Conservation (phyloP, 2,888 invertebrate genomes). For the Caenorhabditis doughertyi region DNA sequence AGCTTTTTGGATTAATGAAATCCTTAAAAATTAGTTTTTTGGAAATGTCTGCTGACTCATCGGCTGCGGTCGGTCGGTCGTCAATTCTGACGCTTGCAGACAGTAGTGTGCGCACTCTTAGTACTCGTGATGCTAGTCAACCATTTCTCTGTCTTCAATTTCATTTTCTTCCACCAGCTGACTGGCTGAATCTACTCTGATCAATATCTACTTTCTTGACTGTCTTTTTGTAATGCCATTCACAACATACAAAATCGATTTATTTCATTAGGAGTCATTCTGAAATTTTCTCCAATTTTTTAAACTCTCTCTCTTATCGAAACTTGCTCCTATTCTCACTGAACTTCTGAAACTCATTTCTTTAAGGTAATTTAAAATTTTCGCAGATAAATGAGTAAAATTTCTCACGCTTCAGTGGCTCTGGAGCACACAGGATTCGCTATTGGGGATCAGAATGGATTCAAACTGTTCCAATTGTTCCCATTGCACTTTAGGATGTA, state of each 20-base stretch:
- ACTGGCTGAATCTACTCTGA: constrained; percentile 26
- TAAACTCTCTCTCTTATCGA: no score
- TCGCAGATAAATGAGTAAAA: constrained; percentile 3
- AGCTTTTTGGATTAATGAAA: not conserved
- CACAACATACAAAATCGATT: not conserved
- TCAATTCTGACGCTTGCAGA: constrained; percentile 27
- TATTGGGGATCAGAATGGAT: not conserved
- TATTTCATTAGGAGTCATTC: not conserved
- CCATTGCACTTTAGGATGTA: constrained; percentile 13
- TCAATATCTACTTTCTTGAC: constrained; percentile 19
- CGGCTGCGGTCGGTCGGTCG: constrained; percentile 8
- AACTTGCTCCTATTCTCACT: no score
- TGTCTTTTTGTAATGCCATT: not conserved
- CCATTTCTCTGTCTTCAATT: constrained; percentile 21
- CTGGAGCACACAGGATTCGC: constrained; percentile 19
- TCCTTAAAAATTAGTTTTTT: not conserved
- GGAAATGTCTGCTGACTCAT: constrained; percentile 26
- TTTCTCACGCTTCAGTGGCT: constrained; percentile 13
- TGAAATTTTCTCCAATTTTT: not conserved
- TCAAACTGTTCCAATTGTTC: constrained; percentile 6
- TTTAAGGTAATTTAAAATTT: no score
- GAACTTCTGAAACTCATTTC: no score
- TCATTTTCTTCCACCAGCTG: constrained; percentile 23
- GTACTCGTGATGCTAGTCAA: constrained; percentile 42
- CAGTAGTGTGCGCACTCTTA: constrained; percentile 32